phyloP scores from a whole-genome alignment of 2,113 vertebrate species.

The Barnardius zonarius region DNA sequence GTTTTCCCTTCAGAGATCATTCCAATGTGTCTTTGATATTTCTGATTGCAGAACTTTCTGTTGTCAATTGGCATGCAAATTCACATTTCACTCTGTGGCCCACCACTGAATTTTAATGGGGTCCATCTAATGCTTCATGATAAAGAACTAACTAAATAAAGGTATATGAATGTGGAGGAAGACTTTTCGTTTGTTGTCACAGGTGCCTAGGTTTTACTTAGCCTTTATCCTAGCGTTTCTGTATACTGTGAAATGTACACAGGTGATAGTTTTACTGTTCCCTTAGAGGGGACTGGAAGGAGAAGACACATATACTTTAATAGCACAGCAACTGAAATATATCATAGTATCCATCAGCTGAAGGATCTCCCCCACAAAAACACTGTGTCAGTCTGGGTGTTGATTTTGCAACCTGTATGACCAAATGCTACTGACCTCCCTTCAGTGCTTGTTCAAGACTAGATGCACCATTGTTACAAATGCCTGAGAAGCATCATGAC shows the following conservation, averaged over 20 bases:
- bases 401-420: background rate
- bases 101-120: background rate
- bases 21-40: conserved; percentile 14
- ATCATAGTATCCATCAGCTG: background rate
- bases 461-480: background rate
- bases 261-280: background rate
- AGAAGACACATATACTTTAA: background rate
- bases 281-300: background rate
- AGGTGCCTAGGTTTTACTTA: background rate
- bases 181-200: background rate
- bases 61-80: conserved; percentile 16
- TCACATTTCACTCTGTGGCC: background rate
- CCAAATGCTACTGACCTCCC: background rate
- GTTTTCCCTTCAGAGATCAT: conserved; percentile 13
- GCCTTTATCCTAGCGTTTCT: background rate
- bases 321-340: background rate
- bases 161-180: background rate
- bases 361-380: background rate
- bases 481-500: background rate
- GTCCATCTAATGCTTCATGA: background rate
- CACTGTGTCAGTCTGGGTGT: background rate
- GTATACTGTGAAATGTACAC: background rate
- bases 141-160: background rate
- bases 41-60: background rate
- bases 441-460: background rate